Evolutionary conservation across 1,140 invertebrate species (phyloP).

Genomic region (Drosophila oshimai): DNA sequence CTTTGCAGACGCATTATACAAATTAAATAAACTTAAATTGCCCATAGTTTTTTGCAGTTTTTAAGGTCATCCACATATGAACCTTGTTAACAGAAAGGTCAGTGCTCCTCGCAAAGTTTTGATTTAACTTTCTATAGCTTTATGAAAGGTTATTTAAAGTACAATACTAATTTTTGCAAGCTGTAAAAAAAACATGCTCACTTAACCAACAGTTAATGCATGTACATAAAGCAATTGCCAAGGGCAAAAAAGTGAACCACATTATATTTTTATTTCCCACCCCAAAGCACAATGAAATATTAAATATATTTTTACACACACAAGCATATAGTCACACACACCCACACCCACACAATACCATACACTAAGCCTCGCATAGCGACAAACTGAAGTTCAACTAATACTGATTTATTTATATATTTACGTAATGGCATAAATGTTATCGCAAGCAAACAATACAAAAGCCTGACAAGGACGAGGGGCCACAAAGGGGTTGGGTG

Average conservation of each 20-base stretch:
- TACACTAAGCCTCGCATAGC: conserved; percentile 22
- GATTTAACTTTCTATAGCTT: neutral
- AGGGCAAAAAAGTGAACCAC: neutral
- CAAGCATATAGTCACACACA: neutral
- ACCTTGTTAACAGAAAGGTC: neutral
- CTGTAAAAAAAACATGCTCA: neutral
- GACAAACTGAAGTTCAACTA: conserved; percentile 54
- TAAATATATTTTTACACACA: conserved; percentile 40
- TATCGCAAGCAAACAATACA: conserved; percentile 67
- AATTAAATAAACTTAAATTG: conserved; percentile 28
- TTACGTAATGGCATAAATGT: conserved; percentile 76
- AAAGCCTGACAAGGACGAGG: conserved; percentile 53
- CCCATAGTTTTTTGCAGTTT: neutral
- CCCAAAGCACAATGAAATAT: conserved; percentile 51
- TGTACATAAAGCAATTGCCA: neutral
- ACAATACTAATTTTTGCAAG: neutral
- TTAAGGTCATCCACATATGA: neutral
- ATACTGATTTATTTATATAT: conserved; percentile 80
- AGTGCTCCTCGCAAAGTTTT: too few species aligned
- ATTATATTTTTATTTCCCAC: conserved; percentile 26
- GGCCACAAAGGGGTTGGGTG: conserved; percentile 6
- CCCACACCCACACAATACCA: neutral
- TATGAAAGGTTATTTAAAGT: neutral
- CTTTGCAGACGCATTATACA: conserved; percentile 57
- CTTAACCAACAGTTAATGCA: conserved; percentile 32